phyloP scores from a whole-genome alignment of 2,113 vertebrate genomes.

The Paramisgurnus dabryanus region DNA sequence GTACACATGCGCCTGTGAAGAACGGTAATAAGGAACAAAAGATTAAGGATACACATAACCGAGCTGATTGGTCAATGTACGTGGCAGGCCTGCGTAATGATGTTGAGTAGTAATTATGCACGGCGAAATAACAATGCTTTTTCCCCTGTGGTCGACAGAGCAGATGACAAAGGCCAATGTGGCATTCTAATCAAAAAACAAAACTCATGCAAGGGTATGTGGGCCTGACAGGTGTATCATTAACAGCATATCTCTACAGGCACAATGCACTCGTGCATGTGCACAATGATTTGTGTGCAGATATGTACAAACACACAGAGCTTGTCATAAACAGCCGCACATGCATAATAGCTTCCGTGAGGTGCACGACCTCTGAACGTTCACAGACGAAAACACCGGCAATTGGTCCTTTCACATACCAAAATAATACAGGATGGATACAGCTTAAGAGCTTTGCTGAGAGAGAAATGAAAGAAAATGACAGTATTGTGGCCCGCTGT shows the following conservation, averaged over 20 bases:
- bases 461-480: constrained; percentile 63
- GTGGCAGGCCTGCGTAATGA: constrained; percentile 76
- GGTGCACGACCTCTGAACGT: constrained; percentile 48
- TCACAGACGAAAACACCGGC: constrained; percentile 51
- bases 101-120: constrained; percentile 89
- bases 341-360: too few species aligned
- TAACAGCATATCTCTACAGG: constrained; percentile 77
- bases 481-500: constrained; percentile 81
- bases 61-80: constrained; percentile 76
- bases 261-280: constrained; percentile 17
- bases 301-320: not conserved
- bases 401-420: not conserved
- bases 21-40: constrained; percentile 55
- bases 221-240: constrained; percentile 86
- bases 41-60: constrained; percentile 51
- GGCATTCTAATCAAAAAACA: constrained; percentile 97
- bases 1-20: not conserved
- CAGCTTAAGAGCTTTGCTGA: too few species aligned
- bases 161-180: constrained; percentile 91
- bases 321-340: too few species aligned
- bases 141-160: constrained; percentile 86
- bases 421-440: not conserved
- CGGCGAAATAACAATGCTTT: constrained; percentile 87
- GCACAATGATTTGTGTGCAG: constrained; percentile 43
- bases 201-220: constrained; percentile 82